Percentiles rank a stretch among this genome's conserved stretches.
phyloP scores from a whole-genome alignment of 2,113 vertebrate genomes.

The Sebastes fasciatus region DNA sequence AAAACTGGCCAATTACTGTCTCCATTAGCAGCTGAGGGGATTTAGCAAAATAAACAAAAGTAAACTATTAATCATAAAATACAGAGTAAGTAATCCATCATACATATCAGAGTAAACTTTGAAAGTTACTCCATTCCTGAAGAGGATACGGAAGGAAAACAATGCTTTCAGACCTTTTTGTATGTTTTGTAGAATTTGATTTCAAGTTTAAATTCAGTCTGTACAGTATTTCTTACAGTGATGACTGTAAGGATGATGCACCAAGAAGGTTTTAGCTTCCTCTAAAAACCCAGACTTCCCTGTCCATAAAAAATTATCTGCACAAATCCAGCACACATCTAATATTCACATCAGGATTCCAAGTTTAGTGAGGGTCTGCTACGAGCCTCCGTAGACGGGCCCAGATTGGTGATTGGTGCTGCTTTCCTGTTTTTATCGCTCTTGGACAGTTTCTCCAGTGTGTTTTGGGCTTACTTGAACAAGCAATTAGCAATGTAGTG shows the following conservation, averaged over 20 bases:
- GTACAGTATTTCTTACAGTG: background rate
- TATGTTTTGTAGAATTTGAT: background rate
- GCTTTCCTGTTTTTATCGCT: constrained; percentile 53
- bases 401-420: constrained; percentile 56
- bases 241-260: background rate
- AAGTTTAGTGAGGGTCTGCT: constrained; percentile 10
- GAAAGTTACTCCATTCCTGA: background rate
- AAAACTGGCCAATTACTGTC: background rate
- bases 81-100: background rate
- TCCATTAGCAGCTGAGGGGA: background rate
- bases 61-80: background rate
- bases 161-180: background rate
- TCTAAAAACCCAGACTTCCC: background rate
- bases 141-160: background rate
- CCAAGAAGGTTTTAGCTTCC: background rate
- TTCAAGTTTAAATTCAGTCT: background rate
- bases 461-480: constrained; percentile 71
- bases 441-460: constrained; percentile 64
- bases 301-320: background rate
- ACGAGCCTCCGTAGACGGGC: constrained; percentile 14
- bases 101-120: background rate
- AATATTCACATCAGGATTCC: constrained; percentile 45
- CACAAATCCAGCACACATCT: background rate
- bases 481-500: constrained; percentile 74
- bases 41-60: background rate